A percentile compares a stretch with the other conserved stretches of the same genome.
Evolutionary conservation across 2,797 vertebrate species (phyloP).

Genomic region (Nothura maculosa): DNA sequence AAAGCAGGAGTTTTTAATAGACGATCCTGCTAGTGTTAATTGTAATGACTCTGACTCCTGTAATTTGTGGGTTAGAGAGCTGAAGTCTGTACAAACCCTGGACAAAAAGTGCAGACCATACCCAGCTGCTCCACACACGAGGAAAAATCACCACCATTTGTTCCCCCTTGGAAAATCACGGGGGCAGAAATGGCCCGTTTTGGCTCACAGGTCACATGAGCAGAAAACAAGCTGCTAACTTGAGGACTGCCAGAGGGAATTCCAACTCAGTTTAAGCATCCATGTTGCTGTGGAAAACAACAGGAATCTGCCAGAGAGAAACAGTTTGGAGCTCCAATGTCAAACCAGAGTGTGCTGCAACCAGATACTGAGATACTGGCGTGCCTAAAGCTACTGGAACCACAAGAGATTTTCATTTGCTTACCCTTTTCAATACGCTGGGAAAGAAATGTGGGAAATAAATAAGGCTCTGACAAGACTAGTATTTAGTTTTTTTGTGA

Average conservation of each 20-base stretch:
- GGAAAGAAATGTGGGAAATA: neutral
- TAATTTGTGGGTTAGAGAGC: neutral
- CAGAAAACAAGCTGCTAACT: neutral
- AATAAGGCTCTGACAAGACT: neutral
- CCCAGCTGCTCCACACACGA: neutral
- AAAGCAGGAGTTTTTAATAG: neutral
- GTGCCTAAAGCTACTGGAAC: neutral
- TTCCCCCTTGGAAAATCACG: fast-evolving
- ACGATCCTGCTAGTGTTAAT: neutral
- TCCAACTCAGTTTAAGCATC: neutral
- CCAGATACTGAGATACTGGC: neutral
- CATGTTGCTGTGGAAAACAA: neutral
- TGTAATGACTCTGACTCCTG: constrained; percentile 13
- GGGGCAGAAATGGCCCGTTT: neutral
- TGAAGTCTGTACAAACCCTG: neutral
- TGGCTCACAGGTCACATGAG: neutral
- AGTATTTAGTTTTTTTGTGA: neutral
- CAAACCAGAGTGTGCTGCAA: neutral
- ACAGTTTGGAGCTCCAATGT: neutral
- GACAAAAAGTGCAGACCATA: neutral
- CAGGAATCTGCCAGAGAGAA: neutral
- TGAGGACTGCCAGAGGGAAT: neutral
- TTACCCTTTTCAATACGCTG: neutral
- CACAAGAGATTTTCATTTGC: neutral
- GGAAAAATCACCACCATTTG: neutral